Conservation (phyloP, 2,888 invertebrate species). For the Timema podura region DNA sequence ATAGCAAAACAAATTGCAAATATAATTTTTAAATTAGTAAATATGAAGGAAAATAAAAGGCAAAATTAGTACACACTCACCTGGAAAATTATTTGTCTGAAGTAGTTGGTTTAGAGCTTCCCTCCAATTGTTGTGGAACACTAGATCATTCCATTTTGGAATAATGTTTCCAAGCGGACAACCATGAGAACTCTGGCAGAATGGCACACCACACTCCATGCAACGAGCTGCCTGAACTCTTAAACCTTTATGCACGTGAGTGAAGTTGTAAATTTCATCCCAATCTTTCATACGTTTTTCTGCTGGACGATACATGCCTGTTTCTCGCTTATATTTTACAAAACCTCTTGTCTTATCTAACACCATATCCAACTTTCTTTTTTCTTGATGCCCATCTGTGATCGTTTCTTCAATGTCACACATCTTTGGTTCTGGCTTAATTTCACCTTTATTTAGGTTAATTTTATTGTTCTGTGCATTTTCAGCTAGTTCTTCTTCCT, state of each 20-base stretch:
- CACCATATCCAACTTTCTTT: constrained; percentile 75
- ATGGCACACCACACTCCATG: constrained; percentile 99
- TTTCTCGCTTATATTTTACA: constrained; percentile 92
- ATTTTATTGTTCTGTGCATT: constrained; percentile 39
- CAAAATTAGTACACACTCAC: constrained; percentile 36
- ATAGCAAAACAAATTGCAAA: constrained; percentile 16
- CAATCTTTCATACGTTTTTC: constrained; percentile 87
- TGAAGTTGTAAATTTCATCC: constrained; percentile 92
- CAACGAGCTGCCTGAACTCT: constrained; percentile 89
- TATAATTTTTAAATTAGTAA: constrained; percentile 7
- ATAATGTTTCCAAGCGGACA: constrained; percentile 98
- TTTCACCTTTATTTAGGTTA: constrained; percentile 37
- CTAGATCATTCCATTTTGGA: constrained; percentile 97
- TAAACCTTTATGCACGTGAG: constrained; percentile 82
- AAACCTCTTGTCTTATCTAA: constrained; percentile 87
- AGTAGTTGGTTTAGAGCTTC: constrained; percentile 88
- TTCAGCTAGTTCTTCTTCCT: constrained; percentile 49
- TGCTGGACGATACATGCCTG: constrained; percentile 77
- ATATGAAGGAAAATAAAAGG: too few relatives aligned
- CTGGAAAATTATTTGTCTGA: constrained; percentile 99
- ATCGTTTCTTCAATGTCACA: constrained; percentile 88
- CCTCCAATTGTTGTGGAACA: constrained; percentile 92
- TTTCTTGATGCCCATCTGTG: constrained; percentile 69
- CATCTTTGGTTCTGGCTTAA: constrained; percentile 45
- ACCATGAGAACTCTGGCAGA: constrained; percentile 92